A percentile compares a stretch with the other conserved stretches of the same genome.
Conservation (phyloP, 2,888 invertebrate species). For the Bugulina stolonifera region DNA sequence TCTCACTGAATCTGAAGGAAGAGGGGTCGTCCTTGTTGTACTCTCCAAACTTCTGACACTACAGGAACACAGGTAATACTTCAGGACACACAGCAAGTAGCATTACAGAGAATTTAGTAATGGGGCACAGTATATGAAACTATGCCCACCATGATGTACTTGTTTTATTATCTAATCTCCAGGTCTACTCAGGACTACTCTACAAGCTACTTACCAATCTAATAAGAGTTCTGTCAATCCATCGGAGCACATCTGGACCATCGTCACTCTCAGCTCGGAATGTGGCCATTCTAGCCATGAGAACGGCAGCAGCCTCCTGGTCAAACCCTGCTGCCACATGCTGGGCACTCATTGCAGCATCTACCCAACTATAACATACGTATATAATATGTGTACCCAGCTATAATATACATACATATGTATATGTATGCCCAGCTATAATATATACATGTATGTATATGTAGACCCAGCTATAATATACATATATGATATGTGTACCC, state of each 20-base stretch:
- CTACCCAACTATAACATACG: slow-evolving; percentile 73
- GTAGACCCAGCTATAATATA: too few relatives aligned
- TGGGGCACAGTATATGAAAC: too few relatives aligned
- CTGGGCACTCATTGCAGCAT: slow-evolving; percentile 76
- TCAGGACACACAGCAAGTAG: too few relatives aligned
- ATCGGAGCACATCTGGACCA: slow-evolving; percentile 87
- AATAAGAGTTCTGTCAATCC: slow-evolving; percentile 97
- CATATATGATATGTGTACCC: too few relatives aligned
- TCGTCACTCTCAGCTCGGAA: slow-evolving; percentile 85
- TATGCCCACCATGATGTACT: too few relatives aligned
- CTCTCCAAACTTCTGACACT: slow-evolving; percentile 99
- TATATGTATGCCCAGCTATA: too few relatives aligned
- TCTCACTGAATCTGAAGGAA: slow-evolving; percentile 89
- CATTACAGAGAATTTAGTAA: too few relatives aligned
- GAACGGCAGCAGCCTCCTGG: slow-evolving; percentile 94
- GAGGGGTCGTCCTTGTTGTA: slow-evolving; percentile 95
- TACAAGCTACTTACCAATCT: slow-evolving; percentile 77
- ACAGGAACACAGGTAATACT: slow-evolving; percentile 41
- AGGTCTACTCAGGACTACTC: too few relatives aligned
- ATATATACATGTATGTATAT: too few relatives aligned
- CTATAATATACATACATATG: too few relatives aligned
- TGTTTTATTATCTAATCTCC: too few relatives aligned
- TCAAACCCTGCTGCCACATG: slow-evolving; percentile 92
- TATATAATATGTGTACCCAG: too few relatives aligned
- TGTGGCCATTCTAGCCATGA: slow-evolving; percentile 93